Percentiles rank a stretch among this genome's conserved stretches.
Conservation (phyloP, 2,797 vertebrate genomes). For the Otolemur crassicaudatus region DNA sequence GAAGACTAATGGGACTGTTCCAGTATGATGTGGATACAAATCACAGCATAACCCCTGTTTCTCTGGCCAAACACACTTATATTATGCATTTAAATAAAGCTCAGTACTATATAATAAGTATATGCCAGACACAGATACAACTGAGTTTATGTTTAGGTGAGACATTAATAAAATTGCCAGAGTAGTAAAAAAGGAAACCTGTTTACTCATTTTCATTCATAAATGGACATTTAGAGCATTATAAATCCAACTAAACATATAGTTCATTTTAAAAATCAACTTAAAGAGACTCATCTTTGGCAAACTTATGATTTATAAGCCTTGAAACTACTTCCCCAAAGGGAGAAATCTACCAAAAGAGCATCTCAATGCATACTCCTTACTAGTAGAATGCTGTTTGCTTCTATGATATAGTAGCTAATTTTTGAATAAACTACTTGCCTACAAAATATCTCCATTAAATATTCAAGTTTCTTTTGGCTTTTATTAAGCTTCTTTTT, state of each 20-base stretch:
- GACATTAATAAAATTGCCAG: not conserved
- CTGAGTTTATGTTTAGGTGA: slow-evolving; percentile 10
- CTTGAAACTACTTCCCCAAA: slow-evolving; percentile 51
- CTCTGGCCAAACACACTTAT: not conserved
- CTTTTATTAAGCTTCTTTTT: slow-evolving; percentile 6
- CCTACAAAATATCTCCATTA: slow-evolving; percentile 56
- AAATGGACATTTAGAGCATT: slow-evolving; percentile 22
- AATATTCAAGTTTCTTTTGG: slow-evolving; percentile 57
- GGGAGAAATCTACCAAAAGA: not conserved
- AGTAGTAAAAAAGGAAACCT: slow-evolving; percentile 28
- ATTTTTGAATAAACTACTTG: slow-evolving; percentile 59
- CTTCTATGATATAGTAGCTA: slow-evolving; percentile 1
- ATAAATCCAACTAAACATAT: slow-evolving; percentile 24
- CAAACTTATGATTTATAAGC: slow-evolving; percentile 42
- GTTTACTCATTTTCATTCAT: slow-evolving; percentile 22
- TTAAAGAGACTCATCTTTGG: slow-evolving; percentile 4
- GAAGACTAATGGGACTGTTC: not conserved
- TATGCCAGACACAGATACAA: not conserved
- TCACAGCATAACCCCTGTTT: not conserved
- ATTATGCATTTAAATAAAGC: slow-evolving; percentile 27
- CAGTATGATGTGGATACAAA: not conserved
- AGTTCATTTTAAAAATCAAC: slow-evolving; percentile 17
- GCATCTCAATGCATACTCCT: slow-evolving; percentile 42
- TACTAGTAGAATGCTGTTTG: slow-evolving; percentile 24
- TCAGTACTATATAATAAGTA: not conserved